phyloP scores from a whole-genome alignment of 2,113 vertebrate genomes.

The Gobius niger region DNA sequence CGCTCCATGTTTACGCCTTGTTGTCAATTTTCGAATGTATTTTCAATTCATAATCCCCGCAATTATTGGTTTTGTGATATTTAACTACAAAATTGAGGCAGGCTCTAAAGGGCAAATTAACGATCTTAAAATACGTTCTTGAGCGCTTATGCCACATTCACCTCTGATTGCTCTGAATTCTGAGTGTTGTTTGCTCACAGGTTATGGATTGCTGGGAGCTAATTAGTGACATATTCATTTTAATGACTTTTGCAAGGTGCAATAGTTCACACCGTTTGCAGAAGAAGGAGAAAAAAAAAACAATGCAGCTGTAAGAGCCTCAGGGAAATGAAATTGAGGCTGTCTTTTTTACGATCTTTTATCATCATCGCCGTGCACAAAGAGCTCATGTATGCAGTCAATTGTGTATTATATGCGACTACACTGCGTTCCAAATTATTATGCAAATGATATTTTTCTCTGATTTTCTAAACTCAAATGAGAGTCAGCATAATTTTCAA shows the following conservation, averaged over 20 bases:
- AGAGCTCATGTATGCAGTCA: neutral
- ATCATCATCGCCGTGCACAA: neutral
- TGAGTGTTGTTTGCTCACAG: constrained; percentile 17
- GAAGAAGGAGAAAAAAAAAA: constrained; percentile 14
- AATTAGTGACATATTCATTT: constrained; percentile 37
- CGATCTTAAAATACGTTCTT: neutral
- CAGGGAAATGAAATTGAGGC: constrained; percentile 22
- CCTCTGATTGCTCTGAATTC: constrained; percentile 23
- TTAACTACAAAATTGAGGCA: too few species aligned
- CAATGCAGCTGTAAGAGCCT: constrained; percentile 19
- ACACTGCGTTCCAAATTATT: too few species aligned
- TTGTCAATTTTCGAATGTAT: too few species aligned
- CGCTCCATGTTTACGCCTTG: too few species aligned
- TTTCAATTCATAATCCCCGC: too few species aligned
- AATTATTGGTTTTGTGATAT: too few species aligned
- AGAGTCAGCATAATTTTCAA: too few species aligned
- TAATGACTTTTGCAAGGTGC: constrained; percentile 39
- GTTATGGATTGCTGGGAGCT: constrained; percentile 19
- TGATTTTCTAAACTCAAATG: too few species aligned
- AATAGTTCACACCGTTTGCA: constrained; percentile 36
- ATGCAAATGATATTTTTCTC: too few species aligned
- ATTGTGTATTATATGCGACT: too few species aligned
- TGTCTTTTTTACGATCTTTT: constrained; percentile 5
- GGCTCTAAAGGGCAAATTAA: neutral
- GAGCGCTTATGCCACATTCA: constrained; percentile 10